Base-by-base conservation (phyloP, 2,888 invertebrate genomes). In the Fissipunctia ypsillon region DNA sequence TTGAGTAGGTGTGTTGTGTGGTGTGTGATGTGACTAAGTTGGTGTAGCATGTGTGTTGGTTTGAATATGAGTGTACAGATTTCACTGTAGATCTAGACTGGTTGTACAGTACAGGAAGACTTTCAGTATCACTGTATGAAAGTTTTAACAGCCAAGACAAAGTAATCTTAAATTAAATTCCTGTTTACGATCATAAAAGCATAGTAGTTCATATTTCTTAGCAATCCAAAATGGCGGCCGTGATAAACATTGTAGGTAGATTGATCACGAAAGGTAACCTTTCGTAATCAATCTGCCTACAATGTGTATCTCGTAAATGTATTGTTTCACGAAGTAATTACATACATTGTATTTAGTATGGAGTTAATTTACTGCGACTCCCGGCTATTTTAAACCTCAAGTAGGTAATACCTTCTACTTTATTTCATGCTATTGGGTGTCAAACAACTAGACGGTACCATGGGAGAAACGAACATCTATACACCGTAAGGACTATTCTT, bases 321-420 rank as follows among this genome's bases (percentile, higher is more conserved):
- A 69, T 83, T 48, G 68, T 73, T 67, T 60, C 59, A 56, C 12
- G 43, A 22, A 74, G 77, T 70, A 69, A 70, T 73, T 41, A 16
- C 38, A 76, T 25, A 82, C 77, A 69, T 72, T 76, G 84, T 76
- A n/a, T n/a, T n/a, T n/a, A 35, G 67, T 41, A 31, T 63, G 38
- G 43, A 69, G 61, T 64, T 63, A 69, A 63, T 75, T 80, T 56
- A 28, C 25, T 50, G 22, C 35, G 50, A 38, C 35, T 56, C 22
- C 35, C 14, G 22, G 35, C 3, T 69, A 35, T n/a, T 57, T 35
- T 41, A 16, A 25, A 16, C 12, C 3, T 56, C 3, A 6, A 41
- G 45, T n/a, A 38, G 4, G 41, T 4, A 3, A 0, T 22, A 48
- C 22, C 9, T 10, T 22, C 12, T 38, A 38, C n/a, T 41, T 10